These are phyloP conservation scores for Acronicta leporina DNA, from an alignment of 2,888 invertebrate species.

Conservation along the genomic window DNA sequence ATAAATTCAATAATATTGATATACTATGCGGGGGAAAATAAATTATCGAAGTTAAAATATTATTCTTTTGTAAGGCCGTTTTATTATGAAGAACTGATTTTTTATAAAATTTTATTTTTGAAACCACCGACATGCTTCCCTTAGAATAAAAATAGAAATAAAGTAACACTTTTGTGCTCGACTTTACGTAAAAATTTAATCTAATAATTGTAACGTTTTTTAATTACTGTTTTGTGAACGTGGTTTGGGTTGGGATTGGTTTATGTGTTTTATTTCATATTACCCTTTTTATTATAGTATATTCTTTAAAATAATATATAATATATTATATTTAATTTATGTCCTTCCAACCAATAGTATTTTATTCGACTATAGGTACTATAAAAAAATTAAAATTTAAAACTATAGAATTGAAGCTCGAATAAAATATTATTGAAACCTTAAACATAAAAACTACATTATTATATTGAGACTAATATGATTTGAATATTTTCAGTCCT, in stretches of 20 bases:
- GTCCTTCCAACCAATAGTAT: not conserved
- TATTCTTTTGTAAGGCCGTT: no score
- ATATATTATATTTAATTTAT: not conserved
- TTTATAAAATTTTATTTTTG: no score
- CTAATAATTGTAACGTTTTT: conserved; percentile 64
- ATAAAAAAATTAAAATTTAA: no score
- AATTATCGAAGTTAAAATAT: no score
- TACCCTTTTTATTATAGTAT: conserved; percentile 26
- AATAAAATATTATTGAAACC: conserved; percentile 12
- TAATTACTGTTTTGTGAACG: conserved; percentile 71
- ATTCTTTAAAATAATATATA: conserved; percentile 7
- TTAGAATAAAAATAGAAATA: no score
- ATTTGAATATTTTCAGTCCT: conserved; percentile 90
- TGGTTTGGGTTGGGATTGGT: conserved; percentile 86
- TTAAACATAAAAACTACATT: conserved; percentile 7
- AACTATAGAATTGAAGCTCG: no score
- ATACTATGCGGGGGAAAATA: no score
- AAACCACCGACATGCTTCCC: no score
- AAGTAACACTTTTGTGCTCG: conserved; percentile 62
- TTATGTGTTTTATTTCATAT: conserved; percentile 67
- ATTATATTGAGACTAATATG: conserved; percentile 8
- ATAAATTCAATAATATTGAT: no score
- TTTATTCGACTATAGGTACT: conserved; percentile 26
- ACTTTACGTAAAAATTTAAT: conserved; percentile 57
- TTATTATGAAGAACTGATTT: no score